A percentile compares a stretch with the other conserved stretches of the same genome.
These are phyloP conservation scores for Hesperophylax magnus DNA, from an alignment of 1,140 invertebrate genomes.

Conservation along the genomic window DNA sequence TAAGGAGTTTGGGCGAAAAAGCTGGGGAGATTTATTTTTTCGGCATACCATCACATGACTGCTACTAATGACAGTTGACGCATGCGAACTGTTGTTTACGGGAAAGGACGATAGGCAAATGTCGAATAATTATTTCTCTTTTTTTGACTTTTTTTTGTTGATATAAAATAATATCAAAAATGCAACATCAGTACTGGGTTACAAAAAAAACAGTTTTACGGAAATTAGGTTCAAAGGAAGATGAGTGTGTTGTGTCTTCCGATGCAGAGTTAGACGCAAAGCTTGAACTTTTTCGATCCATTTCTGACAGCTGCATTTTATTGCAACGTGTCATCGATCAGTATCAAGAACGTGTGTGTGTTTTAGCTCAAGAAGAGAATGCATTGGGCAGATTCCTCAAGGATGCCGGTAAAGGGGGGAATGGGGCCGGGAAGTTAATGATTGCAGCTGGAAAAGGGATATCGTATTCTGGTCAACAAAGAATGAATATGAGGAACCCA, in stretches of 20 bases:
- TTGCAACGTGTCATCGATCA: slow-evolving; percentile 93
- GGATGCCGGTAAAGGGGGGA: slow-evolving; percentile 92
- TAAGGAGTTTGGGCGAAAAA: no score
- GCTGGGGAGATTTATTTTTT: no score
- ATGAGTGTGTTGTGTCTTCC: slow-evolving; percentile 95
- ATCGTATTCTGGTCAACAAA: slow-evolving; percentile 95
- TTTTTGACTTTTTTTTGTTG: slow-evolving; percentile 6
- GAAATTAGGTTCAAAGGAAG: slow-evolving; percentile 97
- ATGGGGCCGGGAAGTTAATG: slow-evolving; percentile 94
- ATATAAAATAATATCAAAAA: slow-evolving; percentile 71
- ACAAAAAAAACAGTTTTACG: slow-evolving; percentile 96
- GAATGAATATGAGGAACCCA: slow-evolving; percentile 88
- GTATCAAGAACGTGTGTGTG: slow-evolving; percentile 94
- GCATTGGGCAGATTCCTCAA: slow-evolving; percentile 95
- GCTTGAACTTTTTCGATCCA: slow-evolving; percentile 95
- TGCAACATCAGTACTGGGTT: slow-evolving; percentile 98
- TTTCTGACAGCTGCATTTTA: slow-evolving; percentile 91
- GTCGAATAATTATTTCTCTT: slow-evolving; percentile 2
- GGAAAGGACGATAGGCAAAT: slow-evolving; percentile 3
- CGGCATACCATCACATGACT: no score
- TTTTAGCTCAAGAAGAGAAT: slow-evolving; percentile 97
- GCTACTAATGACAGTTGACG: slow-evolving; percentile 26
- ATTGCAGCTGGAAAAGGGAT: slow-evolving; percentile 93
- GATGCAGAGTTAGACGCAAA: slow-evolving; percentile 98
- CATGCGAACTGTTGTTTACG: slow-evolving; percentile 43